Evolutionary conservation across 2,113 vertebrate genomes (phyloP).

Genomic region (Gobio gobio): DNA sequence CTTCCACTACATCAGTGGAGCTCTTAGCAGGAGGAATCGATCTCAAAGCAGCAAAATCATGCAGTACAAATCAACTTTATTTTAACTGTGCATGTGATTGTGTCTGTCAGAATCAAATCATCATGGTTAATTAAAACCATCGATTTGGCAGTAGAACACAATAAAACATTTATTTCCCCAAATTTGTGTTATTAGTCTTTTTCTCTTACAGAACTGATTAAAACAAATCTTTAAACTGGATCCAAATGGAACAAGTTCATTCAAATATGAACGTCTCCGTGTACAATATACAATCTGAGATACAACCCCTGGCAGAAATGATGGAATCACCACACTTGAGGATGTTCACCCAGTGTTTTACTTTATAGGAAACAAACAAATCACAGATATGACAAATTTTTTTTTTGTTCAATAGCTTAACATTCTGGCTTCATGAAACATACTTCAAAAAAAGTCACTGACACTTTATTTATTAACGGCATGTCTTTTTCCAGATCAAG

Average conservation of each 20-base stretch:
- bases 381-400: too few relatives aligned
- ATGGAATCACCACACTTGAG: too few relatives aligned
- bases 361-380: too few relatives aligned
- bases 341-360: too few relatives aligned
- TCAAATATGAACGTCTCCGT: not conserved
- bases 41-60: not conserved
- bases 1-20: not conserved
- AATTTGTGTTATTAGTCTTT: not conserved
- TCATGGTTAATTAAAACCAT: too few relatives aligned
- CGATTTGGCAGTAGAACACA: slow-evolving; percentile 8
- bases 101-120: not conserved
- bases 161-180: slow-evolving; percentile 52
- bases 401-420: too few relatives aligned
- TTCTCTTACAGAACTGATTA: not conserved
- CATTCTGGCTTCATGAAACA: too few relatives aligned
- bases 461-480: too few relatives aligned
- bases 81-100: slow-evolving; percentile 44
- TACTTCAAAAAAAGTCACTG: too few relatives aligned
- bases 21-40: not conserved
- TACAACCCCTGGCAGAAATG: too few relatives aligned
- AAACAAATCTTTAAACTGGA: not conserved
- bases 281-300: too few relatives aligned
- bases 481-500: too few relatives aligned
- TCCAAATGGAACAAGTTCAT: not conserved
- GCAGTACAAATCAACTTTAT: slow-evolving; percentile 51